Conservation (phyloP, 2,797 vertebrate genomes). For the Rachycentron canadum region DNA sequence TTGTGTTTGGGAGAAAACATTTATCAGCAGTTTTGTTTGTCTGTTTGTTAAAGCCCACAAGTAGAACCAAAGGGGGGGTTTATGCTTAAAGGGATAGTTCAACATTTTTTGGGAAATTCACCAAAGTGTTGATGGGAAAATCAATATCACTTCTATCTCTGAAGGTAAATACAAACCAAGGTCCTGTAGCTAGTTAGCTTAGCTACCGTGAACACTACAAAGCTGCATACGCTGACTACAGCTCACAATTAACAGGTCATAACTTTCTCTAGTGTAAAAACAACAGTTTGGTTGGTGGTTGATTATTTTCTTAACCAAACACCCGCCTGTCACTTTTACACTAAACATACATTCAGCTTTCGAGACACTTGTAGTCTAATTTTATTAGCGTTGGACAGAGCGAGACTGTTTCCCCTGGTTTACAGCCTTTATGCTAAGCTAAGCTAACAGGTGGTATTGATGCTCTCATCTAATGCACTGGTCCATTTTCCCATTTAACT, state of each 20-base stretch:
- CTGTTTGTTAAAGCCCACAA: constrained; percentile 4
- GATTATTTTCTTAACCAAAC: too few species aligned
- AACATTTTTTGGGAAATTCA: neutral
- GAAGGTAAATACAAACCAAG: neutral
- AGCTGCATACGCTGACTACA: neutral
- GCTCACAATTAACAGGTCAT: neutral
- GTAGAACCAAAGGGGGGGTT: constrained; percentile 20
- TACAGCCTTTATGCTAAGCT: neutral
- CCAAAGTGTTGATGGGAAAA: neutral
- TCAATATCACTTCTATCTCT: neutral
- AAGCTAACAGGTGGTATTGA: neutral
- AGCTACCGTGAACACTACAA: neutral
- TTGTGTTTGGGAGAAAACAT: neutral
- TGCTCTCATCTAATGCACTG: neutral
- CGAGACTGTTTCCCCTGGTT: neutral
- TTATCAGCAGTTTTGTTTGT: neutral
- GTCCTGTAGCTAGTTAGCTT: neutral
- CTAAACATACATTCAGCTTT: neutral
- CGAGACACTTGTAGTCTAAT: neutral
- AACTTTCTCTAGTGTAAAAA: neutral
- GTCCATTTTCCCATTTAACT: too few species aligned
- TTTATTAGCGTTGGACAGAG: neutral
- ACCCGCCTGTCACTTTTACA: too few species aligned
- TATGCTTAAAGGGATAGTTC: neutral
- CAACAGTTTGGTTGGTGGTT: neutral